These are phyloP conservation scores for Drosophila multiciliata DNA, from an alignment of 2,888 invertebrate species.

Conservation along the genomic window DNA sequence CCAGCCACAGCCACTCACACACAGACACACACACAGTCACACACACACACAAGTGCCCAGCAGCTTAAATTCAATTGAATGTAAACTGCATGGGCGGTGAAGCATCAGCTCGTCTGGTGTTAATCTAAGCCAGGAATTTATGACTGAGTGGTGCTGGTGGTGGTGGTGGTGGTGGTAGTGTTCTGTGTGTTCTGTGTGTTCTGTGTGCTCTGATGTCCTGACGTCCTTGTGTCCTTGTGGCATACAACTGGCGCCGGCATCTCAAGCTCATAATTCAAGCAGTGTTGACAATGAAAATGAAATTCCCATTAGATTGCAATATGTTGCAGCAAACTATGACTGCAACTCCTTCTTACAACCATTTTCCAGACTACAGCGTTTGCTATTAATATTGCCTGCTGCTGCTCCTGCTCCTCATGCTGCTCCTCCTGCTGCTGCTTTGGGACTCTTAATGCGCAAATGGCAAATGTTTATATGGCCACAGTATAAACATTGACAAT, in stretches of 20 bases:
- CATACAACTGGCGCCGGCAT: conserved; percentile 24
- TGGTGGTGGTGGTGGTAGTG: background rate
- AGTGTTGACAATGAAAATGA: conserved; percentile 79
- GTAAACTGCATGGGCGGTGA: conserved; percentile 29
- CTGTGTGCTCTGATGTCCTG: conserved; percentile 1
- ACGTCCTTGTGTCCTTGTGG: background rate
- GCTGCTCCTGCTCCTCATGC: conserved; percentile 16
- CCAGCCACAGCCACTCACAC: conserved; percentile 32
- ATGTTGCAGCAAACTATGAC: conserved; percentile 65
- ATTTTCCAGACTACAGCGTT: background rate
- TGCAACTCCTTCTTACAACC: background rate
- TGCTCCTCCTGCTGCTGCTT: conserved; percentile 1
- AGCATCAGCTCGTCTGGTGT: conserved; percentile 41
- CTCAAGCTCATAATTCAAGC: conserved; percentile 71
- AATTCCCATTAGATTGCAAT: conserved; percentile 78
- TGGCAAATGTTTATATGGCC: conserved; percentile 57
- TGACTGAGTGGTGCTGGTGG: conserved; percentile 39
- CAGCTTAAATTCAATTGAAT: conserved; percentile 67
- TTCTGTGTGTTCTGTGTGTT: background rate
- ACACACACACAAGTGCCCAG: conserved; percentile 19
- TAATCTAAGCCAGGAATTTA: conserved; percentile 72
- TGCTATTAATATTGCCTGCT: conserved; percentile 24
- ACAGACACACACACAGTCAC: conserved; percentile 1
- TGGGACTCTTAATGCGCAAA: conserved; percentile 38
- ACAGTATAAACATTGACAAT: conserved; percentile 61